These are phyloP conservation scores for Temnothorax longispinosus DNA, from an alignment of 1,140 invertebrate species.

Conservation along the genomic window DNA sequence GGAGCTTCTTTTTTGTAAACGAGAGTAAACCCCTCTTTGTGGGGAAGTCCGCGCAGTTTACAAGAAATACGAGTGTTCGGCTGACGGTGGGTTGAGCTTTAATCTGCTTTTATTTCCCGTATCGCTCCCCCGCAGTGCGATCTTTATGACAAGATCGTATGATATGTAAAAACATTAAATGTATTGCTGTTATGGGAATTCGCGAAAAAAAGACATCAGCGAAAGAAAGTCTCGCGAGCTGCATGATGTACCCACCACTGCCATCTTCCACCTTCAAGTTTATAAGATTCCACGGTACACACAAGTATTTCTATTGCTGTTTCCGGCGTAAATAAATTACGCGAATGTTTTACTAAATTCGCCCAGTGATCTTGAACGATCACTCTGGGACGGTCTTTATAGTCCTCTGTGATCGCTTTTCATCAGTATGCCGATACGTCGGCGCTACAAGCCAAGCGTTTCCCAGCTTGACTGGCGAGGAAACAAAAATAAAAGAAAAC, in stretches of 20 bases:
- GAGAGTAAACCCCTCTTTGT: background rate
- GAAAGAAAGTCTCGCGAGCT: conserved; percentile 15
- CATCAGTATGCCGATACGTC: background rate
- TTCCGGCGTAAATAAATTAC: conserved; percentile 10
- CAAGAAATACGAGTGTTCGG: conserved; percentile 55
- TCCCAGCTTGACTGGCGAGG: background rate
- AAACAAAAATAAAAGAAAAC: conserved; percentile 26
- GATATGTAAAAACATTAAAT: conserved; percentile 49
- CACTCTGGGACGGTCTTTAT: background rate
- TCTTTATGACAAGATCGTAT: conserved; percentile 51
- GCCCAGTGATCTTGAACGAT: background rate
- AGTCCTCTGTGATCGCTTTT: background rate
- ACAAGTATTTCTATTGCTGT: conserved; percentile 1
- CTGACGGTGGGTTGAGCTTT: conserved; percentile 47
- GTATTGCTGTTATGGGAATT: conserved; percentile 20
- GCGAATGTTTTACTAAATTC: conserved; percentile 1
- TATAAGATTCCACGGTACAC: conserved; percentile 32
- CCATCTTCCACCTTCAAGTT: background rate
- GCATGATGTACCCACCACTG: background rate
- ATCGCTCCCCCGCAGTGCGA: conserved; percentile 48
- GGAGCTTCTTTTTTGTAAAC: conserved; percentile 19
- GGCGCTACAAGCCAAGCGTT: background rate
- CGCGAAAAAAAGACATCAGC: background rate
- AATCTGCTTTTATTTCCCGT: conserved; percentile 62
- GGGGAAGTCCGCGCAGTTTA: conserved; percentile 46